Evolutionary conservation across 2,797 vertebrate species (phyloP), one percentile per base, ranked within the genome.

Genomic region (Gallirallus australis): DNA sequence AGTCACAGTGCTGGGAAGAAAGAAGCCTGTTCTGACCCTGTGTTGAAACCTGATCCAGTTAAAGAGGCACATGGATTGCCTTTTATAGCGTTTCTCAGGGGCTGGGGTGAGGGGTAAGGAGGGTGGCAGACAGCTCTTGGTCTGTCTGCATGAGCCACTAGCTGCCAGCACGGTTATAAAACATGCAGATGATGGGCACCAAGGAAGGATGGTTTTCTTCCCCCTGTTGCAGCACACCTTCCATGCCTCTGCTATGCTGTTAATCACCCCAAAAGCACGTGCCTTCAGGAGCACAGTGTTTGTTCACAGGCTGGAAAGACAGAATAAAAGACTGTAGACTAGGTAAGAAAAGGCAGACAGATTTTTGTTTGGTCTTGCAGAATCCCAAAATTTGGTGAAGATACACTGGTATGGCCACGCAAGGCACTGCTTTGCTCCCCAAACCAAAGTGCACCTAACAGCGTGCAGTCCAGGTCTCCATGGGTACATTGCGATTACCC

Each of bases 21-120:
- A 97, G 70, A 94, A 94, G 82, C 65, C 71, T 86, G 94, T 97
- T 90, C 95, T 97, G 97, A 98, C 97, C 97, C 92, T 96, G 31
- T 66, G 94, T 65, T 98, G 98, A 96, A 98, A 98, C 93, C 96
- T 93, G 98, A 97, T 94, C 94, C 90, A 94, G 93, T 97, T 97
- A 89, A 94, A 96, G 89, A 91, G 81, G 93, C 94, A 59, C 97
- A 94, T 53, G 92, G 94, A 98, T 97, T 95, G 97, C 96, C 94
- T 96, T 97, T 98, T 96, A 97, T 93, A 95, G 95, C 35, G 12
- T 91, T 96, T 94, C 79, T 70, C 73, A 80, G 92, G 83, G 63
- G 75, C 81, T 70, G 79, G 72, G 83, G 73, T 80, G 78, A 83
- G 86, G 93, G 92, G 84, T 85, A 73, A 57, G 86, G 77, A 93